Base-by-base conservation (phyloP, 1,140 invertebrate genomes). In the Ips typographus region DNA sequence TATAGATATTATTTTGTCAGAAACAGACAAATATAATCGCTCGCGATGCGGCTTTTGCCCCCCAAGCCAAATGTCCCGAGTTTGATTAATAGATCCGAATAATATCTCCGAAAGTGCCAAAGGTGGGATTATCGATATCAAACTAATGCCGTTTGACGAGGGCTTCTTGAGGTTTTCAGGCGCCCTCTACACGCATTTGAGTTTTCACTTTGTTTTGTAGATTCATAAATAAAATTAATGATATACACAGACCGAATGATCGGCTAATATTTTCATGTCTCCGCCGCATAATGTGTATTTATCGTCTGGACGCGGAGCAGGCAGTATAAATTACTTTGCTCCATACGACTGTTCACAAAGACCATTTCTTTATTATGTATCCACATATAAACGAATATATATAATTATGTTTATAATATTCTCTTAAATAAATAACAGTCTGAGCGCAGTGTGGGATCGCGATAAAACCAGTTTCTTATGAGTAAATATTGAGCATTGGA, bases 1-100 rank as follows among this genome's bases (percentile, higher is more conserved):
- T 71, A 71, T 73, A 73, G 71, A 70, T 71, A 76, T 76, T 75
- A 76, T 75, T 73, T 76, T 73, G 75, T 76, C 73, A 76, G 74
- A 68, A 71, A 44, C 71, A 71, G 73, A 76, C 75, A 74, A 73
- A 76, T 72, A 75, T 76, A 76, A 76, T 76, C 73, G 65, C 55
- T 51, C 4, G 52, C 7, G 55, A 4, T 40, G 40, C 42, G 55
- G 55, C 56, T 43, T 44, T 56, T 59, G 42, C 42, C 60, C 60
- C 44, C 41, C 8, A 7, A 40, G 65, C 55, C 65, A 66, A 43
- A 66, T 41, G n/a, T 66, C 65, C 59, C 59, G 42, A 3, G 8
- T 65, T 62, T 76, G 75, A 76, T 76, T 76, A 76, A 76, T 76
- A 49, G 44, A 49, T 49, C 44, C 22, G 22, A 8, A 49, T 49